phyloP scores from a whole-genome alignment of 1,140 invertebrate genomes.

The Cydia amplana region DNA sequence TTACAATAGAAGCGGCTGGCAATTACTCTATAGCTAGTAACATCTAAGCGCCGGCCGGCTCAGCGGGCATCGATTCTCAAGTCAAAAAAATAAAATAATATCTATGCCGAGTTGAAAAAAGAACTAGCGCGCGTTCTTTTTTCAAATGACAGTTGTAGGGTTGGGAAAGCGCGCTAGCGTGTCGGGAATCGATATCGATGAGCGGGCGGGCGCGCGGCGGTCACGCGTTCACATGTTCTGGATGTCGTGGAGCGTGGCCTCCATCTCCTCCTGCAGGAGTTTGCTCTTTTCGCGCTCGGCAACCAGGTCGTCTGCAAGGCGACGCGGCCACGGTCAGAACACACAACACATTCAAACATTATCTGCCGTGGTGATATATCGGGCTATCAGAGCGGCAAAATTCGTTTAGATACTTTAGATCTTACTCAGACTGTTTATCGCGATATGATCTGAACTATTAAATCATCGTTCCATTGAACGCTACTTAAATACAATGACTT shows the following conservation, averaged over 20 bases:
- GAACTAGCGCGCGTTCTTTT: not conserved
- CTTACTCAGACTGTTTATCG: conserved; percentile 7
- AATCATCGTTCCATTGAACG: not conserved
- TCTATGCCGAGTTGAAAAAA: conserved; percentile 11
- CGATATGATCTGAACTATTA: conserved; percentile 20
- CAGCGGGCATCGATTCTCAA: conserved; percentile 37
- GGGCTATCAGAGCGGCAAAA: not conserved
- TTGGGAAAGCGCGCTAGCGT: conserved; percentile 34
- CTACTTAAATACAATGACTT: not conserved
- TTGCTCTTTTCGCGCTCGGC: conserved; percentile 97
- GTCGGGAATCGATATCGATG: conserved; percentile 44
- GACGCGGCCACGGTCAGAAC: conserved; percentile 69
- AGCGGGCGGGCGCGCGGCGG: conserved; percentile 49
- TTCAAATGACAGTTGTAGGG: conserved; percentile 31
- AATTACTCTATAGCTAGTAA: conserved; percentile 73
- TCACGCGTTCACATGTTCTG: conserved; percentile 94
- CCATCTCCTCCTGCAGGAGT: conserved; percentile 98
- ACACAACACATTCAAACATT: conserved; percentile 50
- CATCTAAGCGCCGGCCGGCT: conserved; percentile 64
- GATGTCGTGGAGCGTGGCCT: conserved; percentile 99
- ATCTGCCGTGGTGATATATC: not conserved
- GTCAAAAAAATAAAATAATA: conserved; percentile 35
- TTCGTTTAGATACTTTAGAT: not conserved
- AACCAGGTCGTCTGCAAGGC: conserved; percentile 95
- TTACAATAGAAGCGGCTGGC: conserved; percentile 73